Conservation (phyloP, 2,888 invertebrate species). For the Emesis furor region DNA sequence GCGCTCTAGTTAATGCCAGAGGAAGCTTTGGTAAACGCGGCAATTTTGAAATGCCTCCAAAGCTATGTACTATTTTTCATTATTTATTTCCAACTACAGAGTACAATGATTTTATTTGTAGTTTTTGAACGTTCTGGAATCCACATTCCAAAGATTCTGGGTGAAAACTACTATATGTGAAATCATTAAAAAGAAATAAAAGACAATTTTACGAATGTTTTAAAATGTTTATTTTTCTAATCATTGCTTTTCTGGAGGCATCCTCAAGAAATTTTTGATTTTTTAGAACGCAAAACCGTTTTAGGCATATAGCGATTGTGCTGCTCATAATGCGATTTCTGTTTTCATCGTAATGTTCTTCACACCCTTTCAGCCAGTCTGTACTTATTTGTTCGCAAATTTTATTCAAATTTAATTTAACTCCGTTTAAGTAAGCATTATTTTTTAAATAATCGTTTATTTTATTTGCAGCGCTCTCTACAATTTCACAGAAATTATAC, state of each 20-base stretch:
- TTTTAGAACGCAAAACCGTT: background rate
- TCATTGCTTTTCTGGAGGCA: background rate
- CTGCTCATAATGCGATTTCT: background rate
- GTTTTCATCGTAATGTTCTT: background rate
- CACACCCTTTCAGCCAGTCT: background rate
- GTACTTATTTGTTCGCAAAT: background rate
- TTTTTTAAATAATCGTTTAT: background rate
- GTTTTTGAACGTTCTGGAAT: background rate
- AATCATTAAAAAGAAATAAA: slow-evolving; percentile 9
- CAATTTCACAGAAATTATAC: background rate
- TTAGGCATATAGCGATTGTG: background rate
- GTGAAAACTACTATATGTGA: background rate
- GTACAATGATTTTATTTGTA: background rate
- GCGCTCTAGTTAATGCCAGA: background rate
- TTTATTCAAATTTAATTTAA: background rate
- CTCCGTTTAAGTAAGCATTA: background rate
- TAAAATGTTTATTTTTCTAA: slow-evolving; percentile 1
- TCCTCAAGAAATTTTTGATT: background rate
- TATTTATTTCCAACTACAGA: background rate
- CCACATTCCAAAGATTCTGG: no score
- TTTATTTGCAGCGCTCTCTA: background rate
- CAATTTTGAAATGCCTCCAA: background rate
- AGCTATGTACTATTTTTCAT: background rate
- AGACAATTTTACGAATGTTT: background rate
- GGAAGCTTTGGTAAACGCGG: background rate